These are phyloP conservation scores for Neocrepidodera transversa DNA, from an alignment of 2,888 invertebrate species.

Conservation along the genomic window DNA sequence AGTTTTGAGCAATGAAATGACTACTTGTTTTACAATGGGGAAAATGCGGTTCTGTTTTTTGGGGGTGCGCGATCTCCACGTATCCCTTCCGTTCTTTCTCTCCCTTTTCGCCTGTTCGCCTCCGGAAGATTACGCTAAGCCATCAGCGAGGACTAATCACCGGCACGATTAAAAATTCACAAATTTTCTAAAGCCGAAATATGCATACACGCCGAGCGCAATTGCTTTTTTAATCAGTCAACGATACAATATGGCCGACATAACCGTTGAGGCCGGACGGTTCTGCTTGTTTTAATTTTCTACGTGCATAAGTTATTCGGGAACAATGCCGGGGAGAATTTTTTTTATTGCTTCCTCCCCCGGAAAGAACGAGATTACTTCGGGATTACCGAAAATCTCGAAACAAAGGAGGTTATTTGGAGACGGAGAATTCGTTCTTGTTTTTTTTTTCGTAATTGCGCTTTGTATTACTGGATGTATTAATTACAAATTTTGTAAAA, in stretches of 20 bases:
- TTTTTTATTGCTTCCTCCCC: conserved; percentile 24
- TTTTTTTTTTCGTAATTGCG: no score
- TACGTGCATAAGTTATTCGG: conserved; percentile 27
- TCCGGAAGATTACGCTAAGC: conserved; percentile 32
- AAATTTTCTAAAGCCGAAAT: conserved; percentile 34
- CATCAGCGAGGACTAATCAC: conserved; percentile 43
- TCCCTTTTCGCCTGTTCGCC: conserved; percentile 2
- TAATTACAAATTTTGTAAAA: no score
- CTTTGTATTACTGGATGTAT: no score
- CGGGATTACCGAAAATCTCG: conserved; percentile 24
- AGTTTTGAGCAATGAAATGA: neutral
- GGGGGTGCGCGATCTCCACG: neutral
- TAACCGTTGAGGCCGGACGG: neutral
- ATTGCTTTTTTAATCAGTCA: conserved; percentile 37
- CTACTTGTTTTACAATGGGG: neutral
- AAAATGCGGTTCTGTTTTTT: conserved; percentile 8
- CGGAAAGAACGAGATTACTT: conserved; percentile 24
- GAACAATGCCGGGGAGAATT: conserved; percentile 20
- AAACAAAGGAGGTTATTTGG: conserved; percentile 22
- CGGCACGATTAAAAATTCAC: conserved; percentile 48
- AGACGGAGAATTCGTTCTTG: no score
- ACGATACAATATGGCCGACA: conserved; percentile 28
- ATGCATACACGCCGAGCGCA: conserved; percentile 31
- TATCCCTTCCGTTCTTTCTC: neutral
- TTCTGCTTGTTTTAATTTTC: conserved; percentile 29